A percentile compares a stretch with the other conserved stretches of the same genome.
Conservation (phyloP, 2,797 vertebrate genomes). For the Furcifer pardalis region DNA sequence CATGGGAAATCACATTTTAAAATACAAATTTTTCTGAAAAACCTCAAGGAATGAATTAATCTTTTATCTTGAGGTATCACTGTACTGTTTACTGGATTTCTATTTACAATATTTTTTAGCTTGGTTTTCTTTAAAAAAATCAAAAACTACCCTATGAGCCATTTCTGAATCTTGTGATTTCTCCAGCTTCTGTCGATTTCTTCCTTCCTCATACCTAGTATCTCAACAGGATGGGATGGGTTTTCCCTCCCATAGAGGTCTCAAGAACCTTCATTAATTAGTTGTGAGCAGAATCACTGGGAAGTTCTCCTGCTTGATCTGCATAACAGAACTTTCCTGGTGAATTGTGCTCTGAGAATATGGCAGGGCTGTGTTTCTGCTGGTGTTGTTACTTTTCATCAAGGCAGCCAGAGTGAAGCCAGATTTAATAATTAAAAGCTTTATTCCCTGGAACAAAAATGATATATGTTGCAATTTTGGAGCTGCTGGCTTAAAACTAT, state of each 20-base stretch:
- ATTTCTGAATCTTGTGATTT: no score
- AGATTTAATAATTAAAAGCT: slow-evolving; percentile 40
- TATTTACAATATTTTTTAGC: no score
- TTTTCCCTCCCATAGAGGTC: no score
- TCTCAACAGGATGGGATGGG: no score
- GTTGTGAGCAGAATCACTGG: not conserved
- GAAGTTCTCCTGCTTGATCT: not conserved
- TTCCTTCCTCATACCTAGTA: not conserved
- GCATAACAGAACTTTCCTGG: not conserved
- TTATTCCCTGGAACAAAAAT: not conserved
- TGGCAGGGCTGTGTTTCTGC: not conserved
- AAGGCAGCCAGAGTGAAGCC: slow-evolving; percentile 1
- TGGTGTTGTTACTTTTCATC: not conserved
- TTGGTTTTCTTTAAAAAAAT: no score
- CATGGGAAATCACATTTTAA: no score
- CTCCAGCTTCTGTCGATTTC: not conserved
- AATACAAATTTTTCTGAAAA: no score
- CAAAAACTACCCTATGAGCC: no score
- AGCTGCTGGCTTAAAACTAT: not conserved
- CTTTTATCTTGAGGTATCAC: no score
- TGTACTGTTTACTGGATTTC: no score
- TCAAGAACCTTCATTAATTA: not conserved
- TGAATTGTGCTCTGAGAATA: not conserved
- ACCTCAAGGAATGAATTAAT: no score
- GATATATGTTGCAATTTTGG: not conserved